Conservation (phyloP, 2,113 vertebrate genomes). For the Progne subis region DNA sequence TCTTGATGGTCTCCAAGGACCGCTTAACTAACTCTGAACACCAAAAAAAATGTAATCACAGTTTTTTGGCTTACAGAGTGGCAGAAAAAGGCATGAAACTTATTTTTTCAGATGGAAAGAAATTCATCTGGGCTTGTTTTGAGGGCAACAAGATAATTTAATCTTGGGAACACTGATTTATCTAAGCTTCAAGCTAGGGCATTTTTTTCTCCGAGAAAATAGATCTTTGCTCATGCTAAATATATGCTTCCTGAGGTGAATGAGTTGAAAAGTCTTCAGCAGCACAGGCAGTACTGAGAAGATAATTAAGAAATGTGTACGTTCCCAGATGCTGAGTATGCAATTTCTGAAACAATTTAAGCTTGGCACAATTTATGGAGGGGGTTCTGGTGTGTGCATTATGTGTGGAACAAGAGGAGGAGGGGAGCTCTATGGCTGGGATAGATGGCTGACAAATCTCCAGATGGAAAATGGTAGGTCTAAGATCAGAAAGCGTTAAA, state of each 20-base stretch:
- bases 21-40: neutral
- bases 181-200: neutral
- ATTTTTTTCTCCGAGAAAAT: neutral
- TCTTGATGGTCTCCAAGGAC: neutral
- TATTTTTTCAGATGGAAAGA: neutral
- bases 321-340: neutral
- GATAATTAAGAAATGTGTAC: neutral
- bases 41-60: neutral
- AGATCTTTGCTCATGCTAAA: neutral
- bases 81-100: neutral
- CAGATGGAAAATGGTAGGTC: neutral
- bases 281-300: neutral
- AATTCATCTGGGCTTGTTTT: neutral
- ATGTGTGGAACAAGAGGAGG: neutral
- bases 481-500: neutral
- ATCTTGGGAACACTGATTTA: constrained; percentile 16
- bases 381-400: neutral
- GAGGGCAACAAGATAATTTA: neutral
- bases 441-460: neutral
- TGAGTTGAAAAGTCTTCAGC: neutral
- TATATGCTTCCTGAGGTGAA: neutral
- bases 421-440: neutral
- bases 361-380: neutral
- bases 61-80: neutral
- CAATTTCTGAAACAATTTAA: neutral